Conservation (phyloP, 2,113 vertebrate species). For the Nanger granti region DNA sequence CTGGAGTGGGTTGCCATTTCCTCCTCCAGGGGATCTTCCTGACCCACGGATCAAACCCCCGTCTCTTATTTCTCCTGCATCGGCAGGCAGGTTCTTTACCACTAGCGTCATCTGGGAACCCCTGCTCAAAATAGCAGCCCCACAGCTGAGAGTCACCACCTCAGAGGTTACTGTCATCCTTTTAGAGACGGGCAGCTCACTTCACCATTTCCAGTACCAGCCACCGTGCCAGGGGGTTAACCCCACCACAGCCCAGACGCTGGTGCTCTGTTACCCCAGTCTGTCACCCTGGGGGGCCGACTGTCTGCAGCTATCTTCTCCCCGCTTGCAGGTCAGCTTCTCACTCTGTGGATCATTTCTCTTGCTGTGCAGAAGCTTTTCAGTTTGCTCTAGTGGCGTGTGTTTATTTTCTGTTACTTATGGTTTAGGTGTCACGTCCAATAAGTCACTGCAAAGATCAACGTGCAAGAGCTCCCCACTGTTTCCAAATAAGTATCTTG, state of each 20-base stretch:
- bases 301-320: background rate
- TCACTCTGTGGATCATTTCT: accelerated
- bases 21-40: background rate
- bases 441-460: background rate
- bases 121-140: background rate
- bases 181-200: background rate
- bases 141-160: background rate
- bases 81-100: background rate
- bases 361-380: background rate
- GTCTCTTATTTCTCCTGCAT: background rate
- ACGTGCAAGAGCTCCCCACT: background rate
- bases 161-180: background rate
- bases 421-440: background rate
- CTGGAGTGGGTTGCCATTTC: background rate
- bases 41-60: background rate
- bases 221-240: background rate
- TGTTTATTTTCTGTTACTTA: background rate
- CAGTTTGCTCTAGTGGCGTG: accelerated
- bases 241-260: background rate
- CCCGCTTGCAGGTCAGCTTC: background rate
- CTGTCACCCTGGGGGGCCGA: background rate
- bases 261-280: background rate
- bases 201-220: background rate
- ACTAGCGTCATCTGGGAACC: background rate
- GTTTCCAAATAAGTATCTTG: background rate